These are phyloP conservation scores for Hydropsyche tenuis DNA, from an alignment of 1,140 invertebrate genomes.

Conservation along the genomic window DNA sequence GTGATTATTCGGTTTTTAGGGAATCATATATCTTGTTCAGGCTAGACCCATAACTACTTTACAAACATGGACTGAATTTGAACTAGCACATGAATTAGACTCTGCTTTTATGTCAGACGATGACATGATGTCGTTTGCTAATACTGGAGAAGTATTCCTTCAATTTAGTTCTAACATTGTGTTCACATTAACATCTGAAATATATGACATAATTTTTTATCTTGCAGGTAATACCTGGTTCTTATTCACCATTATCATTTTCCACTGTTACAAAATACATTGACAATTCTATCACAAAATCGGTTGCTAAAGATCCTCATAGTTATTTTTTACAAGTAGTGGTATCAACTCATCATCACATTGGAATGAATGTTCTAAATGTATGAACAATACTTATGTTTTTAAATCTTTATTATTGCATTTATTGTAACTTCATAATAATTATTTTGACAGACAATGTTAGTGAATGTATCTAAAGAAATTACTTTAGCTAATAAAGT, in stretches of 20 bases:
- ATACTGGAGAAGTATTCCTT: slow-evolving; percentile 74
- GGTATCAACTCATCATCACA: slow-evolving; percentile 57
- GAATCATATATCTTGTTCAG: slow-evolving; percentile 71
- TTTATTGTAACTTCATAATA: not conserved
- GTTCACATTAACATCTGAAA: too few relatives aligned
- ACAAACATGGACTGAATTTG: slow-evolving; percentile 74
- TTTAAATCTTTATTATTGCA: not conserved
- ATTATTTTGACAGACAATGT: slow-evolving; percentile 55
- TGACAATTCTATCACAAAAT: slow-evolving; percentile 53
- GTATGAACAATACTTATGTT: not conserved
- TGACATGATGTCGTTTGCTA: slow-evolving; percentile 63
- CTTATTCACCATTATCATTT: slow-evolving; percentile 59
- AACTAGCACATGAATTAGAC: slow-evolving; percentile 77
- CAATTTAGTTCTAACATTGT: too few relatives aligned
- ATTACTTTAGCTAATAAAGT: slow-evolving; percentile 59
- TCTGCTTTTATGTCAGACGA: slow-evolving; percentile 64
- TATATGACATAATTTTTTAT: too few relatives aligned
- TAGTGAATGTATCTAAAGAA: slow-evolving; percentile 55
- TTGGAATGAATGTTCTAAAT: slow-evolving; percentile 51
- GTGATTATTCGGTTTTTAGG: slow-evolving; percentile 52
- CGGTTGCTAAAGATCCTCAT: not conserved
- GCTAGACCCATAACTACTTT: slow-evolving; percentile 75
- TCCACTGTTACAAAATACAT: slow-evolving; percentile 54
- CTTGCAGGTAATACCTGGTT: slow-evolving; percentile 56
- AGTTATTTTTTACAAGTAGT: slow-evolving; percentile 29